Evolutionary conservation across 2,888 invertebrate species (phyloP).

Genomic region (Rhimphoctona megacephalus): DNA sequence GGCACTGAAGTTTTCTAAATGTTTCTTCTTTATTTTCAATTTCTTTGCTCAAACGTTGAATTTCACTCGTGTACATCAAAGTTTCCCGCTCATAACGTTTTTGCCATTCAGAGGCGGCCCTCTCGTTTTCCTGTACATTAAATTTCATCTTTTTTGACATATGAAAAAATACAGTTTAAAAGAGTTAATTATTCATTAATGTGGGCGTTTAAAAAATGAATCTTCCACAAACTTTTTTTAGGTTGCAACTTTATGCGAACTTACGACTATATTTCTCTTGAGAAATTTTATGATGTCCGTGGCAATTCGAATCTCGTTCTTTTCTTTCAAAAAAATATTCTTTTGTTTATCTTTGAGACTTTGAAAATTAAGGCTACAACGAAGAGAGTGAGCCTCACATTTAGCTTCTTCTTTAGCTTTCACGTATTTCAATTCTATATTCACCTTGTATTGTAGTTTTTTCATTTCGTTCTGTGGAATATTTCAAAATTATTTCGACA

Average conservation of each 20-base stretch:
- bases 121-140: constrained; percentile 81
- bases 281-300: constrained; percentile 81
- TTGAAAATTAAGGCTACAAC: constrained; percentile 77
- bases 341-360: constrained; percentile 76
- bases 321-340: constrained; percentile 78
- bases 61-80: constrained; percentile 80
- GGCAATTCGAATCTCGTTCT: constrained; percentile 82
- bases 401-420: constrained; percentile 82
- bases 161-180: not conserved
- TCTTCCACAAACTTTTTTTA: not conserved
- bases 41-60: constrained; percentile 81
- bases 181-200: not conserved
- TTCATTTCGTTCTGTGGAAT: constrained; percentile 74
- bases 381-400: constrained; percentile 81
- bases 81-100: constrained; percentile 82
- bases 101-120: constrained; percentile 82
- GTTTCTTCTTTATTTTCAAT: constrained; percentile 81
- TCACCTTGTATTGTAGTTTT: constrained; percentile 74
- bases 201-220: not conserved
- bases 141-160: not conserved
- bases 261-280: constrained; percentile 78
- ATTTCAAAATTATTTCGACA: not conserved
- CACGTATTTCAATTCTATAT: constrained; percentile 76
- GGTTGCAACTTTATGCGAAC: constrained; percentile 35
- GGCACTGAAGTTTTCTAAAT: constrained; percentile 79